Evolutionary conservation across 2,113 vertebrate genomes (phyloP).

Genomic region (Butastur rufipennis): DNA sequence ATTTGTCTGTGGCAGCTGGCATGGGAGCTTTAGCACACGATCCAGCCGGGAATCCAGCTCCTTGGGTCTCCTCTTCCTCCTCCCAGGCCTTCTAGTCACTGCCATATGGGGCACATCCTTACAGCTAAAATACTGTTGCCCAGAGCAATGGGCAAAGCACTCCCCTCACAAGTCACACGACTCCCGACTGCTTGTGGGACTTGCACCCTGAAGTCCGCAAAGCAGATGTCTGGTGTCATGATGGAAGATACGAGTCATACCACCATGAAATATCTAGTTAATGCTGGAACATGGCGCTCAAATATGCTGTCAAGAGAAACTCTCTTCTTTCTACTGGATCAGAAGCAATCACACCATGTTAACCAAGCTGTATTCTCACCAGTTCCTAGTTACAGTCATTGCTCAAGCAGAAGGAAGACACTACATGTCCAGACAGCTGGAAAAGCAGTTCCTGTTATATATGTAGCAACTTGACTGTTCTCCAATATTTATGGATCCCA

Average conservation of each 20-base stretch:
- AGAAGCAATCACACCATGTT: not conserved
- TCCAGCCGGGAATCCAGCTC: not conserved
- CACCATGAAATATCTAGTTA: not conserved
- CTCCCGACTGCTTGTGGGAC: not conserved
- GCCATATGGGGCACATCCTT: not conserved
- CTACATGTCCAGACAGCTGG: not conserved
- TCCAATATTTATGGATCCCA: conserved; percentile 31
- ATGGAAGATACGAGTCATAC: fast-evolving
- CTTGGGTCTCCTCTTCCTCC: not conserved
- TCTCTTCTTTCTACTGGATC: not conserved
- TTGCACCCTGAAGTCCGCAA: not conserved
- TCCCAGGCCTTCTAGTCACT: not conserved
- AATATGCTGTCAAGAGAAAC: not conserved
- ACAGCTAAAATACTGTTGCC: not conserved
- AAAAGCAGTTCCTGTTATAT: not conserved
- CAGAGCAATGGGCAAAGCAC: not conserved
- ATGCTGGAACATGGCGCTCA: not conserved
- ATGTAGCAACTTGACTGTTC: not conserved
- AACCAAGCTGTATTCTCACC: not conserved
- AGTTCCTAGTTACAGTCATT: not conserved
- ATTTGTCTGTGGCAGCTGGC: not conserved
- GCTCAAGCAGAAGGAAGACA: not conserved
- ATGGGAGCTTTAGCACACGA: not conserved
- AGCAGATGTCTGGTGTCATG: not conserved
- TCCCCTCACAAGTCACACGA: not conserved